Base-by-base conservation (phyloP, 2,888 invertebrate species). In the Melanophora roralis region DNA sequence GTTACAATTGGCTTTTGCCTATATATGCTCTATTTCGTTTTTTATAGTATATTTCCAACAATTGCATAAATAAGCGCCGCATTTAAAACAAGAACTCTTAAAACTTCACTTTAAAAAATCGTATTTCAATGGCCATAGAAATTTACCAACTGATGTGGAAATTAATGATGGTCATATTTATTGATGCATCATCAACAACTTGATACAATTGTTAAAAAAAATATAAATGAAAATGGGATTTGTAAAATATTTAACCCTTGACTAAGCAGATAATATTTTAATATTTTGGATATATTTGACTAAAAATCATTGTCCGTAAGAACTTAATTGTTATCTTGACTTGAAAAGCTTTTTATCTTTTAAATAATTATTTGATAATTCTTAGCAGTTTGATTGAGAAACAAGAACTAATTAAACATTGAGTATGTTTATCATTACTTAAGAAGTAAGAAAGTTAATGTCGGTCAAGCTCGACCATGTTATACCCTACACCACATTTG, bases 121-220 rank as follows among this genome's bases (percentile, higher is more conserved):
- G n/a, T 49, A 68, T 80, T 51, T 80, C 75, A 80, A 80, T 80
- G 76, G n/a, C 76, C 72, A 85, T 85, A 85, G 84, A 84, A 76
- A 72, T 80, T 80, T 80, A 86, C 81, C 85, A 86, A 86, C 84
- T 87, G 86, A 86, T 86, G 87, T 86, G 86, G 86, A 86, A 88
- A 86, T 85, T 85, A 86, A 86, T 85, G 85, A 85, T 83, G 83
- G 79, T 85, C 85, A 86, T 85, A 86, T 87, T 85, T 86, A 86
- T 80, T 80, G 80, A 80, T 80, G 80, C 75, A 80, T 71, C 78
- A 69, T 84, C 84, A 84, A 83, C 84, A 82, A 83, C 75, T 67
- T 72, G 57, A 67, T 76, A 62, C 27, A 60, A 55, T 55, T 72
- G 60, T 69, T 51, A 81, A 62, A 75, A 82, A 82, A 76, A 78